These are phyloP conservation scores for Leucoma salicis DNA, from an alignment of 2,888 invertebrate species.

Conservation along the genomic window DNA sequence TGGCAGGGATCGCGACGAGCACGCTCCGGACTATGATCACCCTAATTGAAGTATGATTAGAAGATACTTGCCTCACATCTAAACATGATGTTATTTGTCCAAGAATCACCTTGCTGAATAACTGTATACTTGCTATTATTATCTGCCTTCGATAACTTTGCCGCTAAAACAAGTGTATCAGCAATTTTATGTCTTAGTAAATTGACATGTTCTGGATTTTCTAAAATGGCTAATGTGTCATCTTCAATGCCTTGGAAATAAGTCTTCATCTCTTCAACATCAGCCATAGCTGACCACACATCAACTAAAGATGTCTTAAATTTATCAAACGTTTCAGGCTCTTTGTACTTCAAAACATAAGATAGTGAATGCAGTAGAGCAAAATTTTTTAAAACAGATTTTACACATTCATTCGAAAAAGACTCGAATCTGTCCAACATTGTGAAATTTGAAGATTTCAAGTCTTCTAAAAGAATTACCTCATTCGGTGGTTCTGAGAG, in stretches of 20 bases:
- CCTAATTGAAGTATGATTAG: too few species aligned
- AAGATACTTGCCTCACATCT: conserved; percentile 29
- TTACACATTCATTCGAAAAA: conserved; percentile 38
- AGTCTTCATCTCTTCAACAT: background rate
- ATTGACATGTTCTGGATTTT: conserved; percentile 33
- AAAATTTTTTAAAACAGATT: conserved; percentile 43
- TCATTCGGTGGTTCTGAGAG: conserved; percentile 40
- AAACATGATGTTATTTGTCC: conserved; percentile 56
- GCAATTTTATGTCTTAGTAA: conserved; percentile 24
- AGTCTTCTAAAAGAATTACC: conserved; percentile 50
- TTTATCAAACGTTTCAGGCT: conserved; percentile 36
- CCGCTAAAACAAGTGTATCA: background rate
- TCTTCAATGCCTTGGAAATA: conserved; percentile 20
- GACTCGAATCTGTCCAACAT: conserved; percentile 46
- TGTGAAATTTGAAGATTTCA: conserved; percentile 33
- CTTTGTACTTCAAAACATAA: conserved; percentile 43
- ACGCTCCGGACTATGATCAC: too few species aligned
- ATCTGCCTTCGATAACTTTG: conserved; percentile 21
- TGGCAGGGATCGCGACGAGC: too few species aligned
- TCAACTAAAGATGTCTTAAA: conserved; percentile 26
- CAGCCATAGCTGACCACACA: conserved; percentile 10
- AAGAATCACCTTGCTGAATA: conserved; percentile 51
- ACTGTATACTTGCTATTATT: conserved; percentile 33
- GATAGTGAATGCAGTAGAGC: conserved; percentile 52
- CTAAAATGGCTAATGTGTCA: conserved; percentile 22